Evolutionary conservation across 2,888 invertebrate genomes (phyloP), one percentile per base, ranked within the genome.

Genomic region (Tinea pellionella): DNA sequence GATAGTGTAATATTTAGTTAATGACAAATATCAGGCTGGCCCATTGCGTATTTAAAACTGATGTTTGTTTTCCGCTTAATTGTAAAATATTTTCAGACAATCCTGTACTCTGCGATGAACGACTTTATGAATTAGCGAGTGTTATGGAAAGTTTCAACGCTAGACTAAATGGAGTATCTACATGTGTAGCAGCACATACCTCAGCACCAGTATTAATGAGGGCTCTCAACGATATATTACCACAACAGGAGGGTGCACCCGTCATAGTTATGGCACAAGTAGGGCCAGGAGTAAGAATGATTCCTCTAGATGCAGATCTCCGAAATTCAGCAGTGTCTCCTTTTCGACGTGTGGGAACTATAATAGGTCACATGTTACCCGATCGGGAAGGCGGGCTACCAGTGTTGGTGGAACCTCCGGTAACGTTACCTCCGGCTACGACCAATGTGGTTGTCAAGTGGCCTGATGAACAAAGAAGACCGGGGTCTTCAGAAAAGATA

Each of bases 101-200:
- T 80, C 95, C 95, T 59, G 92, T 95, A 61, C 80, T 94, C 64
- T 95, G 95, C 74, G 93, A 93, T 72, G 91, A 92, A 61, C 90
- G 89, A 9, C 78, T 94, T 61, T 91, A 90, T 64, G 93, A 93
- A 75, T 84, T 94, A 64, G 90, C 90, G 65, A 90, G 91, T 0
- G 88, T 91, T 61, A 88, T 94, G 81, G 92, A 92, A 70, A 90
- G 89, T 32, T 89, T 93, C 70, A 92, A 93, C 69, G 92, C 94
- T 1, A 90, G 92, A 62, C 89, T 94, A 59, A 91, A 90, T 63
- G 93, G 94, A 9, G 89, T 89, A 11, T 89, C 92, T 0, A 90
- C 88, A 57, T 91, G 91, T 67, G 79, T 82, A 47, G 77, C 74
- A 0, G 60, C 77, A 12, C 74, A 75, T 61, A 80, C 79, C 0